phyloP scores from a whole-genome alignment of 2,888 invertebrate genomes.

The Volucella bombylans region DNA sequence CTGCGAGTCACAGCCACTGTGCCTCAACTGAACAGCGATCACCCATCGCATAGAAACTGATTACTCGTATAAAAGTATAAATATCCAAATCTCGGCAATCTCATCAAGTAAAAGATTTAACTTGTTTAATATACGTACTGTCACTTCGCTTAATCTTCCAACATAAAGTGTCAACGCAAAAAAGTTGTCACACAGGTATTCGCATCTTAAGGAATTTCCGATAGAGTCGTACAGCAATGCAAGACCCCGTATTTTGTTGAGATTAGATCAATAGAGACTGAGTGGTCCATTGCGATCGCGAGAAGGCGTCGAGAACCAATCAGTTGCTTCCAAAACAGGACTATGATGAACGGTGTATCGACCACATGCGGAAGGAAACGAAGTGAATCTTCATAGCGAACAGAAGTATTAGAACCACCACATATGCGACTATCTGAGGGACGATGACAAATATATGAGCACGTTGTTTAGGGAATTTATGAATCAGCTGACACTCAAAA shows the following conservation, averaged over 20 bases:
- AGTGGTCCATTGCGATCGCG: conserved; percentile 3
- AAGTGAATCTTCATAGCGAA: neutral
- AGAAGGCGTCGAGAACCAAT: conserved; percentile 16
- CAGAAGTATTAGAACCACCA: conserved; percentile 10
- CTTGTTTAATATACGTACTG: neutral
- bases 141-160: neutral
- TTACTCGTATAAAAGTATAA: neutral
- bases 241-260: conserved; percentile 15
- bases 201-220: conserved; percentile 12
- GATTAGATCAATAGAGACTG: neutral
- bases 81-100: neutral
- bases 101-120: neutral
- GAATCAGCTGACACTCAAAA: neutral
- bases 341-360: conserved; percentile 21
- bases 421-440: conserved; percentile 5
- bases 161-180: neutral
- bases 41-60: conserved; percentile 28
- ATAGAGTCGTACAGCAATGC: conserved; percentile 2
- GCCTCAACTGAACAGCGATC: conserved; percentile 65
- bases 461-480: conserved; percentile 30
- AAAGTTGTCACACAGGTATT: conserved; percentile 1
- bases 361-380: neutral
- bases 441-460: neutral
- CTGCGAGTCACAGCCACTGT: conserved; percentile 52
- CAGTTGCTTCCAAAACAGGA: conserved; percentile 18